phyloP scores from a whole-genome alignment of 2,888 invertebrate species.

The Patella caerulea region DNA sequence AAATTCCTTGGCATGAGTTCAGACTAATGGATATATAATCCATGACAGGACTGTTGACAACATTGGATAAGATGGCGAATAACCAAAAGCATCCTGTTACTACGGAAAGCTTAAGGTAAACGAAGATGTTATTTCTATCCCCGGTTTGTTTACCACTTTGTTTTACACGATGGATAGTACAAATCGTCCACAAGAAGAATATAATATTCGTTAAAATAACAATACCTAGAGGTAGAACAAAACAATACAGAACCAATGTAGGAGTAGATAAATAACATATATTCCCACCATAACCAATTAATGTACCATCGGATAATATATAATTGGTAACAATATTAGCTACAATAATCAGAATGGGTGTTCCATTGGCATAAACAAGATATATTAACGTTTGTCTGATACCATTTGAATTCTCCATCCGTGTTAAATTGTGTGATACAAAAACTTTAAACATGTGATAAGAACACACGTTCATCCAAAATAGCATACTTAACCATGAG shows the following conservation, averaged over 20 bases:
- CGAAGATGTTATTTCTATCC: constrained; percentile 34
- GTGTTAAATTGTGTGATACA: constrained; percentile 14
- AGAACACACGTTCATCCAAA: constrained; percentile 45
- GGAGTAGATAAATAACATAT: constrained; percentile 34
- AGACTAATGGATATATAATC: constrained; percentile 40
- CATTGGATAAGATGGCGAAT: constrained; percentile 41
- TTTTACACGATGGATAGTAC: constrained; percentile 31
- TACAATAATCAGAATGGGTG: constrained; percentile 17
- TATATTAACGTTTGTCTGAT: constrained; percentile 25
- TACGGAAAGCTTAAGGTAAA: constrained; percentile 46
- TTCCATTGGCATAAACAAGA: constrained; percentile 13
- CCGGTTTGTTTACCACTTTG: constrained; percentile 16
- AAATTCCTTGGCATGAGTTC: constrained; percentile 47
- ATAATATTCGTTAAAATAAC: constrained; percentile 42
- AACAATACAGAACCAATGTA: constrained; percentile 33
- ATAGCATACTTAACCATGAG: constrained; percentile 39
- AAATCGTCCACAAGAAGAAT: constrained; percentile 42
- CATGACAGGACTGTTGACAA: constrained; percentile 31
- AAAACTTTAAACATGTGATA: constrained; percentile 40
- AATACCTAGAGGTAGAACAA: constrained; percentile 42
- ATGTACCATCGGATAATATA: constrained; percentile 9
- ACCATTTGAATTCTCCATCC: constrained; percentile 7
- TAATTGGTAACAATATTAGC: constrained; percentile 20
- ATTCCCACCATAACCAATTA: constrained; percentile 36
- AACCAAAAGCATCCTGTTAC: constrained; percentile 51